Conservation (phyloP, 2,888 invertebrate genomes). For the Spilarctia lutea region DNA sequence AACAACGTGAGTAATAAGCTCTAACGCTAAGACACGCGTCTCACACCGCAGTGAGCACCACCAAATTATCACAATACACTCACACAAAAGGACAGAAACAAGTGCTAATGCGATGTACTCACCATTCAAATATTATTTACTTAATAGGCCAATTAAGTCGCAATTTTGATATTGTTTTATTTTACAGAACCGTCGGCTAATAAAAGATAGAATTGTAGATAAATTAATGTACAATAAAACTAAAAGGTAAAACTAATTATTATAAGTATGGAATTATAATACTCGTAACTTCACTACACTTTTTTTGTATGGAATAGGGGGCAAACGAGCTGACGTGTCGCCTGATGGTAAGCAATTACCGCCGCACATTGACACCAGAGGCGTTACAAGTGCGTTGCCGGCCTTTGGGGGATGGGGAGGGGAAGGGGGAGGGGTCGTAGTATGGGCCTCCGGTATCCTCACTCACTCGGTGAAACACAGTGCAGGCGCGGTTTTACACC, state of each 20-base stretch:
- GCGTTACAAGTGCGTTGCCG: too few relatives aligned
- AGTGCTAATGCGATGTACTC: slow-evolving; percentile 37
- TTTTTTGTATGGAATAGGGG: too few relatives aligned
- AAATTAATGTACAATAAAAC: slow-evolving; percentile 25
- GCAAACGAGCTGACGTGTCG: too few relatives aligned
- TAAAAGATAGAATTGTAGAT: background rate
- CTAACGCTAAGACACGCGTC: slow-evolving; percentile 62
- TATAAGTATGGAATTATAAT: slow-evolving; percentile 32
- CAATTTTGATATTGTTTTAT: background rate
- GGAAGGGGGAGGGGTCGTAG: too few relatives aligned
- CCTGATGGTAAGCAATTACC: too few relatives aligned
- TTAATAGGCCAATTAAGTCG: slow-evolving; percentile 42
- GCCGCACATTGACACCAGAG: too few relatives aligned
- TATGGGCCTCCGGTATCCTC: too few relatives aligned
- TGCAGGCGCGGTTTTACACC: too few relatives aligned
- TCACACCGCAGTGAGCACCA: slow-evolving; percentile 58
- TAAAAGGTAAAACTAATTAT: slow-evolving; percentile 25
- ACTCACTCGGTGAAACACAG: too few relatives aligned
- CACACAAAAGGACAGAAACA: slow-evolving; percentile 57
- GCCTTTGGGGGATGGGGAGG: too few relatives aligned
- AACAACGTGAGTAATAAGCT: slow-evolving; percentile 68
- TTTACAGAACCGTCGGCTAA: background rate
- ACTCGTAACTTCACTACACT: slow-evolving; percentile 34
- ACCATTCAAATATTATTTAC: slow-evolving; percentile 41
- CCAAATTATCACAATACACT: slow-evolving; percentile 77